phyloP scores from a whole-genome alignment of 2,113 vertebrate genomes.

The Thymallus thymallus region DNA sequence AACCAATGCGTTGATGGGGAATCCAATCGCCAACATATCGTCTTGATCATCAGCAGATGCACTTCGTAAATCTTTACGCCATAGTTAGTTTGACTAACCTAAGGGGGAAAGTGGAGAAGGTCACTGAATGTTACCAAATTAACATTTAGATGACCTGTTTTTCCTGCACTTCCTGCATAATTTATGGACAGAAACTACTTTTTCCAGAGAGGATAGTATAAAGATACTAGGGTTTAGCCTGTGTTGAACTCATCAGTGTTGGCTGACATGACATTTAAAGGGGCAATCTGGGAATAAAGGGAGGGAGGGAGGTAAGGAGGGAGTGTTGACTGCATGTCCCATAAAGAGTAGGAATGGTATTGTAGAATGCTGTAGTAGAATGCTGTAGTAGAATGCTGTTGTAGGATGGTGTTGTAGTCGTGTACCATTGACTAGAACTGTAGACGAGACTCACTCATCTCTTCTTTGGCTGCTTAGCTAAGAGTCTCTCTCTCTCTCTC shows the following conservation, averaged over 20 bases:
- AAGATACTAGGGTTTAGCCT: not conserved
- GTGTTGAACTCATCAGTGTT: slow-evolving; percentile 1
- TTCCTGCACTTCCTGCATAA: not conserved
- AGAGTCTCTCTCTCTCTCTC: not conserved
- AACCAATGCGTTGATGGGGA: not conserved
- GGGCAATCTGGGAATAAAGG: not conserved
- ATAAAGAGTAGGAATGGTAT: not conserved
- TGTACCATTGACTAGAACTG: not conserved
- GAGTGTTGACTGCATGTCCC: not conserved
- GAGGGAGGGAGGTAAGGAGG: not conserved
- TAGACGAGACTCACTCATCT: no score
- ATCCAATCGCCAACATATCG: no score
- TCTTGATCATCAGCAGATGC: not conserved
- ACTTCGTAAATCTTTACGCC: not conserved
- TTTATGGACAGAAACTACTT: not conserved
- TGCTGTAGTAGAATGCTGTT: no score
- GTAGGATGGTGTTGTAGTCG: not conserved
- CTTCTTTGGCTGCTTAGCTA: not conserved
- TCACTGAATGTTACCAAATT: not conserved
- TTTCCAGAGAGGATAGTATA: not conserved
- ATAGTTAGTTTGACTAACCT: not conserved
- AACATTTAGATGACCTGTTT: slow-evolving; percentile 14
- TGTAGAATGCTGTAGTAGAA: no score
- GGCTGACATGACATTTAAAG: slow-evolving; percentile 1
- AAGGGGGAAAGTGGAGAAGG: not conserved